These are phyloP conservation scores for Agrochola circellaris DNA, from an alignment of 2,888 invertebrate species.

Conservation along the genomic window DNA sequence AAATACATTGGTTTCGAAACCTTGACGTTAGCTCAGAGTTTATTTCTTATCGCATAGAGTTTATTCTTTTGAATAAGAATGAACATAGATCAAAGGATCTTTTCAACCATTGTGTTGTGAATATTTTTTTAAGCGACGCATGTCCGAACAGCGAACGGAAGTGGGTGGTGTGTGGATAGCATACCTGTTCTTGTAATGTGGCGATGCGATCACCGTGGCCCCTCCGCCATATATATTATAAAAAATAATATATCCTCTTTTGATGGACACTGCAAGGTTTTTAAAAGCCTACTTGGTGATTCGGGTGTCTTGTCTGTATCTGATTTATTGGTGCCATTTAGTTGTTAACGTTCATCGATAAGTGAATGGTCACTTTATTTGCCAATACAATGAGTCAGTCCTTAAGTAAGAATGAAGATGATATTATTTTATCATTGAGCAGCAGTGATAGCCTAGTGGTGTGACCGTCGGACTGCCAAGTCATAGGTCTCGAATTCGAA, in stretches of 20 bases:
- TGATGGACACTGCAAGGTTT: conserved; percentile 52
- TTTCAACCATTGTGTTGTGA: conserved; percentile 77
- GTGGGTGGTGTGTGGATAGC: conserved; percentile 79
- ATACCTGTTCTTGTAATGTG: conserved; percentile 73
- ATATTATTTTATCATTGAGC: neutral
- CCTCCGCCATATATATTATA: conserved; percentile 28
- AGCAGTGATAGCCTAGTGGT: too few species aligned
- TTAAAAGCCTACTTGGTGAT: conserved; percentile 61
- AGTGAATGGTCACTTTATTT: conserved; percentile 16
- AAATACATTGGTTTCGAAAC: conserved; percentile 54
- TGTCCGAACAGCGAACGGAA: conserved; percentile 85
- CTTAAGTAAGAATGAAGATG: neutral
- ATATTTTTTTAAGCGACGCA: conserved; percentile 85
- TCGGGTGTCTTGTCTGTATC: conserved; percentile 41
- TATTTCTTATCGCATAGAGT: conserved; percentile 64
- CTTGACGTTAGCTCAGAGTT: conserved; percentile 57
- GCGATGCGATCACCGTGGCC: conserved; percentile 63
- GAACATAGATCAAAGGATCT: conserved; percentile 75
- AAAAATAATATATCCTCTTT: conserved; percentile 52
- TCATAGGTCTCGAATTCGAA: too few species aligned
- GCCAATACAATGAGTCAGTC: neutral
- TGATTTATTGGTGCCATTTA: conserved; percentile 42
- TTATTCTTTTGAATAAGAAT: conserved; percentile 73
- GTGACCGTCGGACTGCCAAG: too few species aligned
- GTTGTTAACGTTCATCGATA: conserved; percentile 22